Base-by-base conservation (phyloP, 1,140 invertebrate species). In the Trichonephila inaurata region DNA sequence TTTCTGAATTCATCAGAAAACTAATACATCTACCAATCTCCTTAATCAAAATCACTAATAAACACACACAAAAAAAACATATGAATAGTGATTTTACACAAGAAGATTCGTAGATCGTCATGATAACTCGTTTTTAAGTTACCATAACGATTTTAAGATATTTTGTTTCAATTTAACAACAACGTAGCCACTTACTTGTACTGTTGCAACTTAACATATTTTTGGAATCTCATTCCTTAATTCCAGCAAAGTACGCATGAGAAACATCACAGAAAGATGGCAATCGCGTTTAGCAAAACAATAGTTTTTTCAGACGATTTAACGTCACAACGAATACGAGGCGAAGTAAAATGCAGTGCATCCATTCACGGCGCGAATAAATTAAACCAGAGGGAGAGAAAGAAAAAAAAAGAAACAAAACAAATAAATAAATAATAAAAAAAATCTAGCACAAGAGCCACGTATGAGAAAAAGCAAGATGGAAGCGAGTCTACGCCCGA, bases 161-260 rank as follows among this genome's bases (percentile, higher is more conserved):
- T 24, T 85, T 61, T 40, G 61, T 62, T 86, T n/a, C 66, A 72
- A 85, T 51, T 92, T 62, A 92, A 92, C 92, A 92, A 93, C 92
- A 92, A 72, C 91, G 61, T 88, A 93, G 58, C 24, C 92, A 93
- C 92, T 93, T 93, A 93, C 92, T 93, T 93, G 92, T 88, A 86
- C 64, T 89, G 85, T 89, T 62, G 85, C 92, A 93, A 77, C 66
- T 93, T 89, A 93, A 93, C 92, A 93, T 93, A 93, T 93, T 93
- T 93, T 93, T 93, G 85, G 66, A 93, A 69, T 93, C 72, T 88
- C 92, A 93, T 93, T 89, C 66, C 92, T 89, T 89, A 89, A 51
- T 87, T 62, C 85, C 92, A 87, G 19, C 62, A 64, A 64, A 88
- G 62, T 28, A 62, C 28, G 86, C 33, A 72, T 28, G 61, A 87